Base-by-base conservation (phyloP, 1,140 invertebrate species). In the Hyposmocoma kahamanoa region DNA sequence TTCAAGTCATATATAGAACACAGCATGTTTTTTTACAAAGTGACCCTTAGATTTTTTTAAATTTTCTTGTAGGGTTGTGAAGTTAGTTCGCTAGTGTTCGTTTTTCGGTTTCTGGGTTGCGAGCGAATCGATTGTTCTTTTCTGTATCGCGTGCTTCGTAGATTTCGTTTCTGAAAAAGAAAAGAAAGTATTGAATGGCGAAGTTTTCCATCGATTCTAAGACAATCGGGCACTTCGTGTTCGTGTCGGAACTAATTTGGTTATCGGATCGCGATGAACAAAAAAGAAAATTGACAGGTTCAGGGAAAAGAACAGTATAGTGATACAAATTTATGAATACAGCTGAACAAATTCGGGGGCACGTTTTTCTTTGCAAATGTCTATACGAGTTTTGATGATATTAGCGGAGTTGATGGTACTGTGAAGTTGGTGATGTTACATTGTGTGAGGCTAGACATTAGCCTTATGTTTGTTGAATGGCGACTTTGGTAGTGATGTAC, bases 211-310 rank as follows among this genome's bases (percentile, higher is more conserved):
- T 79, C 75, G 76, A 83, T 79, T 77, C 68, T 57, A n/a, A 80
- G 79, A 83, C 76, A 80, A 83, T 77, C 79, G 72, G 72, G 62
- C 60, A 72, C 55, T 72, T 22, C 57, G 67, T 73, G 63, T 83
- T 80, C 81, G 78, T 84, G 81, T 81, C 70, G 67, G 76, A 79
- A 82, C 75, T 78, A 84, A 82, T 81, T 84, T 84, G 67, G 65
- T 66, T 76, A 67, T 55, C 36, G 67, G 74, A 81, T 81, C 76
- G 62, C 55, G 61, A 60, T 21, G 15, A 56, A 47, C 50, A 59
- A 66, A 62, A 65, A 72, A 62, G 61, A 63, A 78, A 81, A 79
- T 77, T 75, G 72, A 76, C 72, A 75, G 72, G 51, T 62, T 55
- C 58, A 57, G 52, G 50, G 19, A 38, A 47, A 38, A 36, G 28